A percentile compares a stretch with the other conserved stretches of the same genome.
phyloP scores from a whole-genome alignment of 1,140 invertebrate species.

The Goniozus legneri region DNA sequence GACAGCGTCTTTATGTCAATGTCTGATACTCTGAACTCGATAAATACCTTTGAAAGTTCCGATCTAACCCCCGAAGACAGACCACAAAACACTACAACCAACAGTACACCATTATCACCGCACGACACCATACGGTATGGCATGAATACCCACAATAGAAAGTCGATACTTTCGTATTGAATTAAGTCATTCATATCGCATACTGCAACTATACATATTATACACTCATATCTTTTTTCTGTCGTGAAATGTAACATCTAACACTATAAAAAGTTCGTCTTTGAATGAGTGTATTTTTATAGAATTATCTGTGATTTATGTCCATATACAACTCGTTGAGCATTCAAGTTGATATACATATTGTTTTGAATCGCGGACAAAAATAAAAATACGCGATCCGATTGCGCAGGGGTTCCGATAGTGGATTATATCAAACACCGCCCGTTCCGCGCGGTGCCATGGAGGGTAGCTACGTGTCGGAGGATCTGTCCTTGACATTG shows the following conservation, averaged over 20 bases:
- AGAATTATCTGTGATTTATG: no score
- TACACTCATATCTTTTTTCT: no score
- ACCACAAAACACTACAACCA: slow-evolving; percentile 47
- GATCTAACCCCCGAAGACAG: slow-evolving; percentile 53
- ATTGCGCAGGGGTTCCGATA: slow-evolving; percentile 56
- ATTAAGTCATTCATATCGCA: no score
- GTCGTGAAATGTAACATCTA: no score
- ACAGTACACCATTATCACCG: slow-evolving; percentile 47
- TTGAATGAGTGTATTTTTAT: no score
- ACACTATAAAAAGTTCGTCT: no score
- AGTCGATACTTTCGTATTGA: no score
- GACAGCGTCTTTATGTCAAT: slow-evolving; percentile 54
- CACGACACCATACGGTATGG: slow-evolving; percentile 49
- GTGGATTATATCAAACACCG: slow-evolving; percentile 58
- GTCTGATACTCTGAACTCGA: slow-evolving; percentile 54
- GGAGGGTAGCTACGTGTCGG: slow-evolving; percentile 57
- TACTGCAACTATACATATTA: no score
- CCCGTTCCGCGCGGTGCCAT: slow-evolving; percentile 55
- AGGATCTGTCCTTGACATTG: slow-evolving; percentile 55
- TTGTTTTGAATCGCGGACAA: no score
- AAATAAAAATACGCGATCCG: slow-evolving; percentile 12
- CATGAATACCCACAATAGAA: no score
- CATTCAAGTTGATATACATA: no score
- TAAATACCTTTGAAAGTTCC: slow-evolving; percentile 52
- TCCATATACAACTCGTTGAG: no score